Percentiles rank a stretch among this genome's conserved stretches.
phyloP scores from a whole-genome alignment of 2,888 invertebrate species.

The Lithophane leautieri region DNA sequence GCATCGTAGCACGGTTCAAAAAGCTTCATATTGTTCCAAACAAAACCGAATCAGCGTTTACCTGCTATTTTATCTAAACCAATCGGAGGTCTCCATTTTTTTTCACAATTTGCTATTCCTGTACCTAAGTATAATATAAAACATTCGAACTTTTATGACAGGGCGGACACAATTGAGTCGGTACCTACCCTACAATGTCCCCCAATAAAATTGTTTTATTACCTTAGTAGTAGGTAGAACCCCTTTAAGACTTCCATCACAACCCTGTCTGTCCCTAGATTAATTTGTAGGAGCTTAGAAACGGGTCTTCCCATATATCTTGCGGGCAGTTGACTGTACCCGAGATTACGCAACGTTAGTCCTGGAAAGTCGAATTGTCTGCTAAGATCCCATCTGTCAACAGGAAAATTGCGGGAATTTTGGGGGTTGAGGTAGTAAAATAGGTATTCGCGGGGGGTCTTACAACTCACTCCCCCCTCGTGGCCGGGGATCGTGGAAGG shows the following conservation, averaged over 20 bases:
- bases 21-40: background rate
- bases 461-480: too few relatives aligned
- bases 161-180: conserved; percentile 1
- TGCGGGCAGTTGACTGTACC: conserved; percentile 34
- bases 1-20: background rate
- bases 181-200: conserved; percentile 1
- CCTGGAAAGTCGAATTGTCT: conserved; percentile 15
- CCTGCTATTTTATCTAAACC: background rate
- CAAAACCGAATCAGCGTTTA: background rate
- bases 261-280: conserved; percentile 37
- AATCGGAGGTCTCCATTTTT: background rate
- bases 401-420: conserved; percentile 17
- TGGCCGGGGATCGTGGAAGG: too few relatives aligned
- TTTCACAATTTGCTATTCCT: background rate
- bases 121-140: background rate
- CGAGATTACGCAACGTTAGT: conserved; percentile 36
- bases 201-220: conserved; percentile 27
- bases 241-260: conserved; percentile 37
- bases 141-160: background rate
- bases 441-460: too few relatives aligned
- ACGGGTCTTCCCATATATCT: conserved; percentile 40
- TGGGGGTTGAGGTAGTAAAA: background rate
- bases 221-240: background rate
- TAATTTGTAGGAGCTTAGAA: conserved; percentile 39
- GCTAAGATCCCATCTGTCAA: conserved; percentile 39